These are phyloP conservation scores for Elaphurus davidianus DNA, from an alignment of 2,113 vertebrate species.

Conservation along the genomic window DNA sequence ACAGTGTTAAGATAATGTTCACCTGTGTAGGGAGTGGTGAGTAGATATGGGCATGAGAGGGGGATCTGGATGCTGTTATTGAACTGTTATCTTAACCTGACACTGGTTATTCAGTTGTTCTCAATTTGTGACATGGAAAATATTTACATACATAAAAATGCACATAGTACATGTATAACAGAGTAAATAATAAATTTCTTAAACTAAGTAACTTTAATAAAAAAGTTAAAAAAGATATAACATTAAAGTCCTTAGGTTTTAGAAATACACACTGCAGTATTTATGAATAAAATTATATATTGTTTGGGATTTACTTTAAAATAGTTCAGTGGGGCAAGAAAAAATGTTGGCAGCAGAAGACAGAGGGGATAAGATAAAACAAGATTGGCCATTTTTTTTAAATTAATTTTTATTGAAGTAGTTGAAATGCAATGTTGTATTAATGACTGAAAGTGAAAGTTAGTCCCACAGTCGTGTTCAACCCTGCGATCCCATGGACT, in stretches of 20 bases:
- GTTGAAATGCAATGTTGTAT: too few species aligned
- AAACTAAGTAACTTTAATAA: not conserved
- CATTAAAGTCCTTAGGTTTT: not conserved
- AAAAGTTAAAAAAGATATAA: not conserved
- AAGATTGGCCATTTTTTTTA: not conserved
- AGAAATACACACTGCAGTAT: not conserved
- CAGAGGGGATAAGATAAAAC: not conserved
- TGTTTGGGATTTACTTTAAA: not conserved
- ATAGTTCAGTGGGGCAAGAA: not conserved
- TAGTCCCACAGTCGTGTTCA: too few species aligned
- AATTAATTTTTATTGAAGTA: too few species aligned
- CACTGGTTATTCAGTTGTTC: not conserved
- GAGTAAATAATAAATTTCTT: not conserved
- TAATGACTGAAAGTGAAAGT: too few species aligned
- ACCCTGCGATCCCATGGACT: too few species aligned
- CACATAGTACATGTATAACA: not conserved
- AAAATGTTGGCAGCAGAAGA: not conserved
- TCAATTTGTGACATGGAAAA: not conserved
- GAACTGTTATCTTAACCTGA: not conserved
- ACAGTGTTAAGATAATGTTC: not conserved
- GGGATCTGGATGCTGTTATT: not conserved
- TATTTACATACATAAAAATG: not conserved
- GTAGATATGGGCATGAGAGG: not conserved
- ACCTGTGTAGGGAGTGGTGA: not conserved
- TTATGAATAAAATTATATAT: not conserved